Conservation (phyloP, 2,888 invertebrate species). For the Amiota minor region DNA sequence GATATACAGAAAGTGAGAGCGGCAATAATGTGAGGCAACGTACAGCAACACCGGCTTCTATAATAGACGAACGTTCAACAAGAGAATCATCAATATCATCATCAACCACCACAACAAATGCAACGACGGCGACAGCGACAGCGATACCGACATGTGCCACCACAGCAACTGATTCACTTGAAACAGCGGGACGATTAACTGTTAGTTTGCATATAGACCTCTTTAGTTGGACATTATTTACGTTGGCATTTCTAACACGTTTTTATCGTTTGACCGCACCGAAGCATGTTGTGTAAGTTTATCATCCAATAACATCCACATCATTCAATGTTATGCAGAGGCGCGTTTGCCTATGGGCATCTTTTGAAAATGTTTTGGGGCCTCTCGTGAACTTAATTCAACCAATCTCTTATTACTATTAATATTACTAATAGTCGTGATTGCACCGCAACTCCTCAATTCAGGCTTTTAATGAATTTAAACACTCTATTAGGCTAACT, state of each 20-base stretch:
- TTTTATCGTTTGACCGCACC: conserved; percentile 90
- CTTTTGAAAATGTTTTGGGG: neutral
- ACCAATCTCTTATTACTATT: neutral
- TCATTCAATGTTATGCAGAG: conserved; percentile 23
- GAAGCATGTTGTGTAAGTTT: conserved; percentile 89
- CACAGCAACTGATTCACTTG: conserved; percentile 49
- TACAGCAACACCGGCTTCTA: conserved; percentile 16
- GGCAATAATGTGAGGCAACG: conserved; percentile 20
- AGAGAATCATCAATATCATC: conserved; percentile 38
- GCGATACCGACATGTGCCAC: conserved; percentile 36
- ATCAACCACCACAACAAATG: conserved; percentile 22
- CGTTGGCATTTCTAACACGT: conserved; percentile 82
- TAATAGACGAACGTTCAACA: neutral
- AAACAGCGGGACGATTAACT: conserved; percentile 68
- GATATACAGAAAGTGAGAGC: conserved; percentile 25
- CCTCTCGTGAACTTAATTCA: conserved; percentile 1
- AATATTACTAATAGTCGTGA: neutral
- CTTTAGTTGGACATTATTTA: conserved; percentile 81
- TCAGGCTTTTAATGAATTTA: too few relatives aligned
- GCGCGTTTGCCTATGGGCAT: neutral
- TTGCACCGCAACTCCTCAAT: too few relatives aligned
- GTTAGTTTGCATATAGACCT: conserved; percentile 83
- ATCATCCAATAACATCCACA: neutral
- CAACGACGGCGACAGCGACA: conserved; percentile 38
- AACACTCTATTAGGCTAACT: too few relatives aligned